phyloP scores from a whole-genome alignment of 2,797 vertebrate genomes.

The Anabacerthia variegaticeps region DNA sequence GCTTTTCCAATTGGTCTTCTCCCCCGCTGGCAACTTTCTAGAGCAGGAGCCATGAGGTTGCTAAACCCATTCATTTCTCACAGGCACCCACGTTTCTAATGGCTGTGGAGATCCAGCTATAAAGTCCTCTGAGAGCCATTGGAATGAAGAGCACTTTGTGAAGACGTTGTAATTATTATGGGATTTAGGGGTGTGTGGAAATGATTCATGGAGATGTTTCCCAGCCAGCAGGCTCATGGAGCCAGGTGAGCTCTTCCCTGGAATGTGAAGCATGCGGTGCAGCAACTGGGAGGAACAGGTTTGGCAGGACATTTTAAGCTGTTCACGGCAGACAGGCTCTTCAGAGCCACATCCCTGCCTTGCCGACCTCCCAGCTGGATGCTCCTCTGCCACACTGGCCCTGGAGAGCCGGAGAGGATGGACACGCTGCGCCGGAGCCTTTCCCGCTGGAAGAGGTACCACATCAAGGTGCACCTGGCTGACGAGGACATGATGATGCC shows the following conservation, averaged over 20 bases:
- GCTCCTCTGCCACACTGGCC: not conserved
- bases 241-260: conserved; percentile 59
- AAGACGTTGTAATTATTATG: not conserved
- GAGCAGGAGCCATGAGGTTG: not conserved
- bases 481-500: conserved; percentile 77
- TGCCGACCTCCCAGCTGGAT: not conserved
- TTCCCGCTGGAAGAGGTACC: conserved; percentile 77
- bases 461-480: conserved; percentile 79
- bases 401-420: conserved; percentile 37
- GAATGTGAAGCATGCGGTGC: conserved; percentile 55
- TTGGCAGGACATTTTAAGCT: conserved; percentile 32
- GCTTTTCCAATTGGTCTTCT: not conserved
- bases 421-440: conserved; percentile 77
- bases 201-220: conserved; percentile 42
- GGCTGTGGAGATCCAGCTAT: not conserved
- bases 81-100: conserved; percentile 3
- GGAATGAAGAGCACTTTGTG: conserved; percentile 7
- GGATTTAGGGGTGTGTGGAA: conserved; percentile 42
- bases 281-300: conserved; percentile 57
- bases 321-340: not conserved
- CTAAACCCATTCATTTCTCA: conserved; percentile 8
- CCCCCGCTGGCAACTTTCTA: not conserved
- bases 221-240: conserved; percentile 47
- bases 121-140: not conserved
- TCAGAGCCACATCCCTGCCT: conserved; percentile 34